Evolutionary conservation across 2,113 vertebrate genomes (phyloP).

Genomic region (Clarias batrachus): DNA sequence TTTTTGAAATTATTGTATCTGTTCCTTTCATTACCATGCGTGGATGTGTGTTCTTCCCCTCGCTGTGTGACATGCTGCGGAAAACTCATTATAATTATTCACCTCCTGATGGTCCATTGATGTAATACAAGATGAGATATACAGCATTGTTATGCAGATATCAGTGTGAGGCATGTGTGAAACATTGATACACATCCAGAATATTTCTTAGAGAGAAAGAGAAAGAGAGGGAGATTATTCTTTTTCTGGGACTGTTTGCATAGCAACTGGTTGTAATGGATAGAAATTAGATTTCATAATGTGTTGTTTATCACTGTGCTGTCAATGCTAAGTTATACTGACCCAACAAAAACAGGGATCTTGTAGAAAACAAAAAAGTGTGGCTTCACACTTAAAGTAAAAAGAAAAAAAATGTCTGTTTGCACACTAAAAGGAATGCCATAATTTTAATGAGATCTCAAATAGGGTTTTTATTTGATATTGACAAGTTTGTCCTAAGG

Average conservation of each 20-base stretch:
- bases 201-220: conserved; percentile 42
- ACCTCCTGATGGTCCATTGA: conserved; percentile 24
- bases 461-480: background rate
- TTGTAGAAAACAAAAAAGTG: background rate
- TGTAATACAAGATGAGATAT: conserved; percentile 29
- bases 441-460: conserved; percentile 24
- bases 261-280: conserved; percentile 61
- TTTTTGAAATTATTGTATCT: background rate
- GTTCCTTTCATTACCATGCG: conserved; percentile 6
- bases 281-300: conserved; percentile 57
- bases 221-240: conserved; percentile 34
- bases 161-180: conserved; percentile 28
- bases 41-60: background rate
- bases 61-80: background rate
- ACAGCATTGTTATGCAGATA: conserved; percentile 2
- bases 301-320: conserved; percentile 50
- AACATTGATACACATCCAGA: conserved; percentile 19
- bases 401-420: background rate
- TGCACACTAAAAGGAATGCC: background rate
- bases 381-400: background rate
- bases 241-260: conserved; percentile 55
- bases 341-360: conserved; percentile 12
- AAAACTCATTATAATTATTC: conserved; percentile 24
- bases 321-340: conserved; percentile 36
- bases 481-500: background rate